These are phyloP conservation scores for Epinephelus lanceolatus DNA, from an alignment of 2,113 vertebrate genomes.

Conservation along the genomic window DNA sequence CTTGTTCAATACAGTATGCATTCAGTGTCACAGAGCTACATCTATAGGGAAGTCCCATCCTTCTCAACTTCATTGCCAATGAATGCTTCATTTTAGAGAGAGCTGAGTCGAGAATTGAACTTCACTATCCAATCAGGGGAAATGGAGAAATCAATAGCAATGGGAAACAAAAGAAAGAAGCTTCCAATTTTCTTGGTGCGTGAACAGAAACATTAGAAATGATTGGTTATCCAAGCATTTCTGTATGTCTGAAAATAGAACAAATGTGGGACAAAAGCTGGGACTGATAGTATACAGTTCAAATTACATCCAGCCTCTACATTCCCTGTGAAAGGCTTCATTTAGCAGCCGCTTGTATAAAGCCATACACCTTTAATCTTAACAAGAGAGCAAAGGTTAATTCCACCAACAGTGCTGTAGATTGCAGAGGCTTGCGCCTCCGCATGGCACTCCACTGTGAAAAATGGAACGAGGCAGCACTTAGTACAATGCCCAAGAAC, in stretches of 20 bases:
- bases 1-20: slow-evolving; percentile 36
- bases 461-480: slow-evolving; percentile 68
- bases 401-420: slow-evolving; percentile 47
- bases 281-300: slow-evolving; percentile 4
- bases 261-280: slow-evolving; percentile 32
- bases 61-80: slow-evolving; percentile 57
- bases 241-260: slow-evolving; percentile 32
- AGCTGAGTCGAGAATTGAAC: slow-evolving; percentile 38
- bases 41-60: slow-evolving; percentile 36
- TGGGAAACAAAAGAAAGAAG: slow-evolving; percentile 58
- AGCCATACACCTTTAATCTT: slow-evolving; percentile 52
- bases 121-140: slow-evolving; percentile 60
- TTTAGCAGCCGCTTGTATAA: slow-evolving; percentile 40
- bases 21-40: slow-evolving; percentile 41
- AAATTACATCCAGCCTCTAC: slow-evolving; percentile 28
- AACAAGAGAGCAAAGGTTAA: slow-evolving; percentile 68
- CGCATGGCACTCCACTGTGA: slow-evolving; percentile 69
- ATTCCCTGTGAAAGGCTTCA: slow-evolving; percentile 28
- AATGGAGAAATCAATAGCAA: slow-evolving; percentile 64
- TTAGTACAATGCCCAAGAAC: slow-evolving; percentile 73
- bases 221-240: slow-evolving; percentile 26
- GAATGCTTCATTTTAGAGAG: slow-evolving; percentile 52
- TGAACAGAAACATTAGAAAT: slow-evolving; percentile 54
- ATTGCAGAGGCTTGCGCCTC: slow-evolving; percentile 64
- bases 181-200: slow-evolving; percentile 48